Evolutionary conservation across 2,888 invertebrate species (phyloP).

Genomic region (Clistopyga incitator): DNA sequence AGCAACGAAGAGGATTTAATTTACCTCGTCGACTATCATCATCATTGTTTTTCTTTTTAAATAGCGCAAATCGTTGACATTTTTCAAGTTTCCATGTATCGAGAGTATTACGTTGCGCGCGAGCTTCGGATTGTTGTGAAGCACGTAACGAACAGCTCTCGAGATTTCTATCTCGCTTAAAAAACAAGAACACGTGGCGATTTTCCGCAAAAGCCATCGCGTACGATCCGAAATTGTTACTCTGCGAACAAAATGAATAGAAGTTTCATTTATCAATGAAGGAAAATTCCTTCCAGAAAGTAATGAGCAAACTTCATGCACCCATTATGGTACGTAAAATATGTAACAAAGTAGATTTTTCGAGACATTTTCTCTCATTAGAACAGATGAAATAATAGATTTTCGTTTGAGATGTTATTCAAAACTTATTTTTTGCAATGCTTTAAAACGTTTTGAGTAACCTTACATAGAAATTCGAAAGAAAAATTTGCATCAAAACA

Average conservation of each 20-base stretch:
- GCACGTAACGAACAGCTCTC: slow-evolving; percentile 81
- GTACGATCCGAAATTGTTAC: slow-evolving; percentile 75
- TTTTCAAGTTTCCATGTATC: slow-evolving; percentile 74
- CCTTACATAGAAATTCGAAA: too few species aligned
- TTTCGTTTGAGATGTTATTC: too few species aligned
- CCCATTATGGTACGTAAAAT: too few species aligned
- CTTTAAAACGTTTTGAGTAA: too few species aligned
- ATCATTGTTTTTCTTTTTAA: slow-evolving; percentile 87
- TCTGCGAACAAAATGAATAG: slow-evolving; percentile 58
- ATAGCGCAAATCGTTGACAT: slow-evolving; percentile 79
- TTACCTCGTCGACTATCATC: slow-evolving; percentile 89
- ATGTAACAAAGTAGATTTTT: too few species aligned
- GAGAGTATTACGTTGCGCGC: slow-evolving; percentile 79
- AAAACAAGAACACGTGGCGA: slow-evolving; percentile 82
- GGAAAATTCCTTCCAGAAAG: neutral
- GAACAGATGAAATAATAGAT: too few species aligned
- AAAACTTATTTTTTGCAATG: too few species aligned
- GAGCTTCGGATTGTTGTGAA: slow-evolving; percentile 79
- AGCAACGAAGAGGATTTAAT: neutral
- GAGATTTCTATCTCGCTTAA: slow-evolving; percentile 83
- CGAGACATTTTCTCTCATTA: too few species aligned
- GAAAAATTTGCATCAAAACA: too few species aligned
- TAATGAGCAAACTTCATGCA: too few species aligned
- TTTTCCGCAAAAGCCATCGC: slow-evolving; percentile 83
- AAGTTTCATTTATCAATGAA: slow-evolving; percentile 70